Conservation (phyloP, 1,140 invertebrate genomes). For the Daktulosphaira vitifoliae region DNA sequence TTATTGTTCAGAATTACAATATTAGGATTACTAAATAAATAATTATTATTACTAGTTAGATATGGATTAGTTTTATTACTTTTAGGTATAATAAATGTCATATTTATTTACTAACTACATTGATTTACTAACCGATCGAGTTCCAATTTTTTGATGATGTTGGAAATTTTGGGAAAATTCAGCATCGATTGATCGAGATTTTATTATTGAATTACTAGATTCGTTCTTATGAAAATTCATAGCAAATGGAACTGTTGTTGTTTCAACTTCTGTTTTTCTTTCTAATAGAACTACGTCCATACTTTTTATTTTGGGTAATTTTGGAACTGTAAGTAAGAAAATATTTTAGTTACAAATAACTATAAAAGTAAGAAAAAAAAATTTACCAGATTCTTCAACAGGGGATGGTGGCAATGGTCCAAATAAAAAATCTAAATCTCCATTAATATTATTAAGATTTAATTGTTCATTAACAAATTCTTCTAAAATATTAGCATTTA, state of each 20-base stretch:
- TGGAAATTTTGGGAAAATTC: slow-evolving; percentile 32
- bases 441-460: slow-evolving; percentile 19
- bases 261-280: slow-evolving; percentile 7
- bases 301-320: not conserved
- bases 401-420: slow-evolving; percentile 69
- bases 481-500: slow-evolving; percentile 18
- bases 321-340: not conserved
- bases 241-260: not conserved
- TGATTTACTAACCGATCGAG: slow-evolving; percentile 6
- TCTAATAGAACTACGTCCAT: too few species aligned
- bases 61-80: too few species aligned
- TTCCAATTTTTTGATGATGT: slow-evolving; percentile 31
- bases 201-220: slow-evolving; percentile 14
- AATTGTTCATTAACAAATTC: slow-evolving; percentile 29
- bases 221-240: slow-evolving; percentile 18
- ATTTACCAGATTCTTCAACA: slow-evolving; percentile 54
- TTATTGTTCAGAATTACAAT: too few species aligned
- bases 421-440: slow-evolving; percentile 44
- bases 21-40: too few species aligned
- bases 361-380: too few species aligned
- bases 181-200: slow-evolving; percentile 26
- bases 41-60: too few species aligned
- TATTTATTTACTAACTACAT: too few species aligned
- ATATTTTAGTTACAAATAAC: not conserved
- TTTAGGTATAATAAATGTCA: too few species aligned